A percentile compares a stretch with the other conserved stretches of the same genome.
Evolutionary conservation across 2,113 vertebrate genomes (phyloP).

Genomic region (Turdus rufiventris): DNA sequence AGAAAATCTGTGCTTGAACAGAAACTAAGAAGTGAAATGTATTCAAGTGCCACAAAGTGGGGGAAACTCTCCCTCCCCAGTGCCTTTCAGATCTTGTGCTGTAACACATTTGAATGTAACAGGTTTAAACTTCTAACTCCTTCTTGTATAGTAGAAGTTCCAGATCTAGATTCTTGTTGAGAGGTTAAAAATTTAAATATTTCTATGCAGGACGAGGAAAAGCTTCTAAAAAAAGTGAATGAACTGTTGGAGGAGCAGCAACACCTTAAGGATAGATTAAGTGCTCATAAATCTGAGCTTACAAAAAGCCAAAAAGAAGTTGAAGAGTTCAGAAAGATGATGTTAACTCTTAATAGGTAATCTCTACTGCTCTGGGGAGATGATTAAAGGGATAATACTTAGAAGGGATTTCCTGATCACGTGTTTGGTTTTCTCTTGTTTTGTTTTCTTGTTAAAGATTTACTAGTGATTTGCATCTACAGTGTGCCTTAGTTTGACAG

Average conservation of each 20-base stretch:
- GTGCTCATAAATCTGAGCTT: conserved; percentile 71
- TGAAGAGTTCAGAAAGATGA: conserved; percentile 74
- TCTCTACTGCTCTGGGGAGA: neutral
- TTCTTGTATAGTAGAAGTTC: neutral
- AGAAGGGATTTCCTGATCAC: neutral
- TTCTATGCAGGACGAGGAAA: conserved; percentile 77
- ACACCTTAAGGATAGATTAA: conserved; percentile 71
- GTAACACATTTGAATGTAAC: neutral
- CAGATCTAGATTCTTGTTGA: neutral
- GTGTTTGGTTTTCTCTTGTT: neutral
- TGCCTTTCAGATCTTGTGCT: neutral
- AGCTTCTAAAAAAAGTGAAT: conserved; percentile 72
- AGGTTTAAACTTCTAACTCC: neutral
- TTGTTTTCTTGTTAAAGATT: neutral
- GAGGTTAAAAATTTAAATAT: neutral
- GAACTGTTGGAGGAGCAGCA: conserved; percentile 68
- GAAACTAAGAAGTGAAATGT: neutral
- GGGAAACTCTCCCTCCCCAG: fast-evolving
- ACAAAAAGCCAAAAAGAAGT: conserved; percentile 73
- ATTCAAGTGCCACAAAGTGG: neutral
- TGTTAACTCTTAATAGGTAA: conserved; percentile 81
- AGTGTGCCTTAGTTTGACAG: neutral
- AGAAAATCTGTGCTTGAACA: neutral
- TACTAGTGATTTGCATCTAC: neutral
- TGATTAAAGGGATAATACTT: neutral